A percentile compares a stretch with the other conserved stretches of the same genome.
Evolutionary conservation across 2,113 vertebrate species (phyloP).

Genomic region (Lepus timidus): DNA sequence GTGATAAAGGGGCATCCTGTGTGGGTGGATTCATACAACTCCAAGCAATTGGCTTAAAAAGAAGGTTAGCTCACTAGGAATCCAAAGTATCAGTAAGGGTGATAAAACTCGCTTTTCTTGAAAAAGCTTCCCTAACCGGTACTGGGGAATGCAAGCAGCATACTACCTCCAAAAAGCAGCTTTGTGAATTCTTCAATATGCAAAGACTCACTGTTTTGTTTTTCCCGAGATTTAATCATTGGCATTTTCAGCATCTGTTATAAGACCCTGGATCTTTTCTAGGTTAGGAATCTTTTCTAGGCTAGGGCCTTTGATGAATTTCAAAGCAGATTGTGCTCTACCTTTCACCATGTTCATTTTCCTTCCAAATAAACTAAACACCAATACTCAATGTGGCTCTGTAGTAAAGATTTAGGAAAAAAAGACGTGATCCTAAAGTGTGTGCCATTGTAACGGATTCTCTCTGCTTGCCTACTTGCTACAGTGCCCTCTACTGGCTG

Average conservation of each 20-base stretch:
- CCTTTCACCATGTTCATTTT: conserved; percentile 41
- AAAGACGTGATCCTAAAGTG: neutral
- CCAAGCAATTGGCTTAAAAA: conserved; percentile 70
- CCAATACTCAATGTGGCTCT: neutral
- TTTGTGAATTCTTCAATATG: neutral
- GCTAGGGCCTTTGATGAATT: conserved; percentile 35
- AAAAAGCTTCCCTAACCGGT: conserved; percentile 54
- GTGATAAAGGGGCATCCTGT: conserved; percentile 63
- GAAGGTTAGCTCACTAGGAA: conserved; percentile 65
- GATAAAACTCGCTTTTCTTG: conserved; percentile 54
- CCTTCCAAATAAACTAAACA: conserved; percentile 46
- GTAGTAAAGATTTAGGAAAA: neutral
- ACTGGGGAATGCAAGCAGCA: conserved; percentile 50
- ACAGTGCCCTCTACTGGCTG: neutral
- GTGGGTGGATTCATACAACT: conserved; percentile 61
- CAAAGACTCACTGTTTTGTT: conserved; percentile 2
- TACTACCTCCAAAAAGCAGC: conserved; percentile 45
- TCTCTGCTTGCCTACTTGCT: neutral
- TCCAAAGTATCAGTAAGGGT: conserved; percentile 62
- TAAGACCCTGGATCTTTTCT: conserved; percentile 38
- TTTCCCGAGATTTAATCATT: conserved; percentile 34
- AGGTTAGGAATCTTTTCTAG: conserved; percentile 20
- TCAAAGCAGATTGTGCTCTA: conserved; percentile 30
- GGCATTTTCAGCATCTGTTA: neutral
- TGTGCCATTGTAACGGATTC: neutral